Percentiles rank a stretch among this genome's conserved stretches.
Evolutionary conservation across 2,888 invertebrate species (phyloP).

Genomic region (Lutraria lutraria): DNA sequence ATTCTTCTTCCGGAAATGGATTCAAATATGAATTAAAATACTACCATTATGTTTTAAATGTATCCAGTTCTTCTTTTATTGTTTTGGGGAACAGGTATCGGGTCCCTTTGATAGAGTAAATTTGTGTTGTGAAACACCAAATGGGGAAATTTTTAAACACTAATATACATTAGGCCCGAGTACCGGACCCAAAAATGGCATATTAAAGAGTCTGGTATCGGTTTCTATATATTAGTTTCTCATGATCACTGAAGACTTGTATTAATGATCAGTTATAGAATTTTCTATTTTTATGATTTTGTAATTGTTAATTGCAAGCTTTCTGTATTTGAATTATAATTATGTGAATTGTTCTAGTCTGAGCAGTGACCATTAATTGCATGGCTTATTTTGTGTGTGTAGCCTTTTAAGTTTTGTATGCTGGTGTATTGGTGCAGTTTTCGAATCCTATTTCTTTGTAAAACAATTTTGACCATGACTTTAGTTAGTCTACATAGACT

Average conservation of each 20-base stretch:
- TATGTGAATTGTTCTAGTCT: neutral
- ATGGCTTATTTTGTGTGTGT: slow-evolving; percentile 51
- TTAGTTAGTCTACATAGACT: neutral
- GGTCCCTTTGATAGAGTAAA: no score
- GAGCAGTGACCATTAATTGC: slow-evolving; percentile 23
- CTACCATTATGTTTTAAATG: no score
- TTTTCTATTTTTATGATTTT: slow-evolving; percentile 2
- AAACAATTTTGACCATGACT: neutral
- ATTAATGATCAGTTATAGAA: neutral
- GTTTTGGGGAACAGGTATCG: no score
- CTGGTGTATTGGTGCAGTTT: slow-evolving; percentile 1
- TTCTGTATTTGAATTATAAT: slow-evolving; percentile 17
- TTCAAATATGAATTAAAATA: no score
- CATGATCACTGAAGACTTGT: neutral
- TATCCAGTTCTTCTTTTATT: no score
- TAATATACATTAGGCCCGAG: no score
- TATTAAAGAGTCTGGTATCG: no score
- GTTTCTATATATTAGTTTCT: no score
- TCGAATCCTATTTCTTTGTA: neutral
- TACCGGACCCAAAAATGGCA: no score
- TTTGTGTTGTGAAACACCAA: no score
- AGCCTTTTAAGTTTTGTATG: slow-evolving; percentile 36
- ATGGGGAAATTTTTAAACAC: no score
- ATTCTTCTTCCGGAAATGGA: no score
- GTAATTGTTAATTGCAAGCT: neutral